phyloP scores from a whole-genome alignment of 1,140 invertebrate genomes.

The Pseudachorutes palmiensis region DNA sequence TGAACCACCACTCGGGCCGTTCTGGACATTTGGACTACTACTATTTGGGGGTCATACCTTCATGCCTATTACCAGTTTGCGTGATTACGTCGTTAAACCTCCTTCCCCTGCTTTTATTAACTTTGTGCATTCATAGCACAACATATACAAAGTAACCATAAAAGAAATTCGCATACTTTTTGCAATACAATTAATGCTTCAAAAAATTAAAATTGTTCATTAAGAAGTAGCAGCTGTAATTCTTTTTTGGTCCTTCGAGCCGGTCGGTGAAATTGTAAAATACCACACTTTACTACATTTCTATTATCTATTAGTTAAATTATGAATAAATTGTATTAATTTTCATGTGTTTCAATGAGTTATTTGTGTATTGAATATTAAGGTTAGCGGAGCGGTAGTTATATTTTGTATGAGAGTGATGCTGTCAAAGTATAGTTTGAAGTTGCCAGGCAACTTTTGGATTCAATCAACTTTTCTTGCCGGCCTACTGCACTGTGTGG shows the following conservation, averaged over 20 bases:
- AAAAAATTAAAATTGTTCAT: neutral
- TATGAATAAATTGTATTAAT: too few relatives aligned
- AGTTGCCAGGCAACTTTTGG: neutral
- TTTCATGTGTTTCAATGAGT: too few relatives aligned
- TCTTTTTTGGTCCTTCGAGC: too few relatives aligned
- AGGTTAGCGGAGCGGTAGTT: neutral
- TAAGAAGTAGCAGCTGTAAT: neutral
- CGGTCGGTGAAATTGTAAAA: neutral
- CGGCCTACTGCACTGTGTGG: neutral
- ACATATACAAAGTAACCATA: neutral
- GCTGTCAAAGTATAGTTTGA: neutral
- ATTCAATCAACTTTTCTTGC: neutral
- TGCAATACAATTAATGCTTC: neutral
- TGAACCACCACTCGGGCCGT: neutral
- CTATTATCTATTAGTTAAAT: neutral
- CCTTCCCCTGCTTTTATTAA: neutral
- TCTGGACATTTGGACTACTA: too few relatives aligned
- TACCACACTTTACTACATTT: neutral
- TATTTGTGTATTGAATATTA: too few relatives aligned
- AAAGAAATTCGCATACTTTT: neutral
- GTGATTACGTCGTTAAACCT: slow-evolving; percentile 26
- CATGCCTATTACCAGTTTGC: slow-evolving; percentile 18
- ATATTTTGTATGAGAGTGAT: neutral
- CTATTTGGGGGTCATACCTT: too few relatives aligned
- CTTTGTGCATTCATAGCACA: slow-evolving; percentile 4